These are phyloP conservation scores for Busseola fusca DNA, from an alignment of 2,888 invertebrate species.

Conservation along the genomic window DNA sequence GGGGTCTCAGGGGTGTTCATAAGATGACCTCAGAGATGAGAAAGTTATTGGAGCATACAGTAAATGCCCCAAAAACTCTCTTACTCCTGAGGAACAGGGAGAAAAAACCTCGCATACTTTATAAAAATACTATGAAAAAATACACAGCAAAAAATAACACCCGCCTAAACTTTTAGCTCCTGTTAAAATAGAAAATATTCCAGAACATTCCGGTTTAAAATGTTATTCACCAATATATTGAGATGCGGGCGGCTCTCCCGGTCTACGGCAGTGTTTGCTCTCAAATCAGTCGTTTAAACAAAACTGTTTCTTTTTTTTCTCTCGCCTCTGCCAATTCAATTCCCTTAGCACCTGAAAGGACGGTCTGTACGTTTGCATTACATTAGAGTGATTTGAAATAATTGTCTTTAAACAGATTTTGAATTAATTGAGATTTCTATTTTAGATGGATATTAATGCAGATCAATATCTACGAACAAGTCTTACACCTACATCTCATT, in stretches of 20 bases:
- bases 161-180: background rate
- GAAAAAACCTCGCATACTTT: background rate
- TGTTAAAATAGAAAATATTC: constrained; percentile 39
- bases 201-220: constrained; percentile 48
- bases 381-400: constrained; percentile 57
- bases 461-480: background rate
- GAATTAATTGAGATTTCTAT: constrained; percentile 15
- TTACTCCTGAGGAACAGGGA: background rate
- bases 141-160: background rate
- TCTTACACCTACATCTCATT: background rate
- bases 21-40: background rate
- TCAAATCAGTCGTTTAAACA: constrained; percentile 87
- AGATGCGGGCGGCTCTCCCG: constrained; percentile 75
- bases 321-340: constrained; percentile 78
- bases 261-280: constrained; percentile 80
- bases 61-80: no score
- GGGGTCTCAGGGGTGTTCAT: no score
- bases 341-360: constrained; percentile 76
- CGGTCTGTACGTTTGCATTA: constrained; percentile 77
- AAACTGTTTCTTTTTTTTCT: constrained; percentile 83
- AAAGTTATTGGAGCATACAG: no score
- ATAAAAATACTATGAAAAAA: no score
- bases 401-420: constrained; percentile 43
- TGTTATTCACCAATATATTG: constrained; percentile 68
- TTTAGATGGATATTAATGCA: background rate